These are phyloP conservation scores for Onychomys torridus DNA, from an alignment of 2,797 vertebrate genomes.

Conservation along the genomic window DNA sequence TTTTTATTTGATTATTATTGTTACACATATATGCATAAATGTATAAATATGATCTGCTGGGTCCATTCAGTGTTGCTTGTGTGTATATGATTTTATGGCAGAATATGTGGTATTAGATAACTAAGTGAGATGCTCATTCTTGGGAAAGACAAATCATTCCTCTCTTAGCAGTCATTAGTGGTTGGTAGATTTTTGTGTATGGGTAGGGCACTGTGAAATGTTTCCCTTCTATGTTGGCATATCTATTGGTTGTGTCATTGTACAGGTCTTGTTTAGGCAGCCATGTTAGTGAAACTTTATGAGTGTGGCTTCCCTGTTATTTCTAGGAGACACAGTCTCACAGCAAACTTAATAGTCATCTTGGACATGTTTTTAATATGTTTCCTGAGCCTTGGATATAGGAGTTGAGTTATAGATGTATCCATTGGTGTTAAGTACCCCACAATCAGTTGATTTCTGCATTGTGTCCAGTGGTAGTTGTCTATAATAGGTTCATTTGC, in stretches of 20 bases:
- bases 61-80: neutral
- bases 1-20: neutral
- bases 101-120: neutral
- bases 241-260: neutral
- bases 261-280: neutral
- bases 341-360: neutral
- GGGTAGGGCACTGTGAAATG: neutral
- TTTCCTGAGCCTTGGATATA: neutral
- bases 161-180: neutral
- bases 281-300: neutral
- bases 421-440: neutral
- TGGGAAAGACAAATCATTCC: neutral
- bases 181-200: neutral
- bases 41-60: neutral
- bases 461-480: neutral
- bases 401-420: neutral
- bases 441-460: neutral
- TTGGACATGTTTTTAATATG: neutral
- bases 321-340: neutral
- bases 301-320: neutral
- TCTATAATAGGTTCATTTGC: neutral
- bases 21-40: neutral
- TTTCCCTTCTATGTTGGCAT: neutral
- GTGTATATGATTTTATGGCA: neutral
- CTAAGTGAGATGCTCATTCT: neutral